A percentile compares a stretch with the other conserved stretches of the same genome.
Conservation (phyloP, 1,140 invertebrate genomes). For the Lysiphlebus fabarum region DNA sequence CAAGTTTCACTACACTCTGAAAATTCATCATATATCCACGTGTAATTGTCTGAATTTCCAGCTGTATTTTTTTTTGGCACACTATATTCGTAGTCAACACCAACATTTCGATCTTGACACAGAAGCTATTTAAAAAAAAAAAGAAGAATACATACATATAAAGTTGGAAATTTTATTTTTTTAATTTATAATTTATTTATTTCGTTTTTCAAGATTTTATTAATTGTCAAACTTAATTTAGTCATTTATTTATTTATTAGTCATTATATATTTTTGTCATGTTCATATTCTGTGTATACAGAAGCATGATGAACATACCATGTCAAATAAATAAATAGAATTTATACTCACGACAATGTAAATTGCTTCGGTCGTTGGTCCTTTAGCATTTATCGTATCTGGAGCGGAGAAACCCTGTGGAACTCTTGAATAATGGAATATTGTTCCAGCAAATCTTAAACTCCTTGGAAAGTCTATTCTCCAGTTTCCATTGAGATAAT, state of each 20-base stretch:
- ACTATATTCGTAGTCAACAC: slow-evolving; percentile 89
- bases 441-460: slow-evolving; percentile 74
- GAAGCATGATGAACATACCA: no score
- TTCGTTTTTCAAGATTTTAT: no score
- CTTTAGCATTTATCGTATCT: slow-evolving; percentile 76
- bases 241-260: no score
- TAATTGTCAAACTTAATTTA: no score
- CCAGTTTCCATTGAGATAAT: slow-evolving; percentile 92
- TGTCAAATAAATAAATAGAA: no score
- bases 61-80: slow-evolving; percentile 71
- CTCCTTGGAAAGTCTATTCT: slow-evolving; percentile 84
- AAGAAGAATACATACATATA: background rate
- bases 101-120: slow-evolving; percentile 81
- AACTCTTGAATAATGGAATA: slow-evolving; percentile 83
- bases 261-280: no score
- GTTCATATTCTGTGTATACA: no score
- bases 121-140: slow-evolving; percentile 63
- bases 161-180: no score
- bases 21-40: slow-evolving; percentile 78
- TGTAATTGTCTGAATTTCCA: slow-evolving; percentile 68
- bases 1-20: slow-evolving; percentile 77
- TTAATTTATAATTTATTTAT: no score
- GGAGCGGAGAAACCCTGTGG: slow-evolving; percentile 76
- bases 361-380: slow-evolving; percentile 83
- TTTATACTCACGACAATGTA: slow-evolving; percentile 74